A percentile compares a stretch with the other conserved stretches of the same genome.
phyloP scores from a whole-genome alignment of 2,888 invertebrate species.

The Plebejus melissa region DNA sequence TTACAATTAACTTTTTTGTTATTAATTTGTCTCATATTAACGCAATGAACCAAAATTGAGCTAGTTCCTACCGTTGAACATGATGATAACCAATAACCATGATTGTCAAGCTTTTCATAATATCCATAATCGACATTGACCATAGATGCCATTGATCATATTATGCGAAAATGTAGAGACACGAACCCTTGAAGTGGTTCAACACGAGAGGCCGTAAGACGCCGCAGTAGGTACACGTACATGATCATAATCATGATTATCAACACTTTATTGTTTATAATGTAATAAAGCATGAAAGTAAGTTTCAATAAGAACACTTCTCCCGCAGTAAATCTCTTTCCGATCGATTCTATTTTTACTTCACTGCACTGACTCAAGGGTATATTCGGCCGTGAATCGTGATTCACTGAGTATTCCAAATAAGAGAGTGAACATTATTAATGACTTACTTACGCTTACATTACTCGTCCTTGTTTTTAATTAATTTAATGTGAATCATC shows the following conservation, averaged over 20 bases:
- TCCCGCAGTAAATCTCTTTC: neutral
- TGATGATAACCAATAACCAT: too few species aligned
- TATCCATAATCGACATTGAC: neutral
- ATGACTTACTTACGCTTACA: constrained; percentile 17
- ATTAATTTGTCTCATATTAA: too few species aligned
- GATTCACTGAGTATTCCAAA: constrained; percentile 5
- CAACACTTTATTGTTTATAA: neutral
- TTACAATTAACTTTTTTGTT: too few species aligned
- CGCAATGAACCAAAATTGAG: too few species aligned
- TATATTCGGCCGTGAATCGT: neutral
- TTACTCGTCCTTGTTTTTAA: constrained; percentile 8
- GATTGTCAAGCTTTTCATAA: too few species aligned
- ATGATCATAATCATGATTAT: neutral
- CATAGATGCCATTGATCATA: neutral
- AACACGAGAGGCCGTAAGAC: neutral
- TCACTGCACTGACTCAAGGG: constrained; percentile 5
- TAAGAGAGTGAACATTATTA: constrained; percentile 2
- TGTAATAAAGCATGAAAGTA: neutral
- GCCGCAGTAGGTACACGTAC: neutral
- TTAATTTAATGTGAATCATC: neutral
- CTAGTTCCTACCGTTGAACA: too few species aligned
- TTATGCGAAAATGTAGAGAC: neutral
- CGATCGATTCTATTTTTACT: constrained; percentile 14
- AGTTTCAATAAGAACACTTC: neutral
- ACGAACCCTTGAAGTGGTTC: neutral